Evolutionary conservation across 2,888 invertebrate genomes (phyloP), one percentile per base, ranked within the genome.

Genomic region (Thymelicus lineola): DNA sequence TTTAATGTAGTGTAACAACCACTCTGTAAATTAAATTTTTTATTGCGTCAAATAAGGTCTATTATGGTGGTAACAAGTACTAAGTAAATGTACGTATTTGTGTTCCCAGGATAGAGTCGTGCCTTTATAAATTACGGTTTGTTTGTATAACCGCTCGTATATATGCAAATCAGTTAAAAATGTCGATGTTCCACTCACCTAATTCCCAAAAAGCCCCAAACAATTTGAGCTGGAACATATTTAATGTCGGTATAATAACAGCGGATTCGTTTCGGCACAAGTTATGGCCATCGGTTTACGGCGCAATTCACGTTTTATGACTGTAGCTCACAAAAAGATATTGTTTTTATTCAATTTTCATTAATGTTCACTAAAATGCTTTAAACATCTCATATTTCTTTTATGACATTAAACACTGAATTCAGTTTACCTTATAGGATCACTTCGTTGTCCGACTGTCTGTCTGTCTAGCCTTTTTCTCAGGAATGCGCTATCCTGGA

Each of bases 281-380:
- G 61, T 64, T 50, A 53, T 46, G 28, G 17, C 58, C 59, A 42
- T 66, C 61, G 62, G 12, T 72, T 68, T 66, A 71, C 46, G 63
- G 48, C 61, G 57, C 65, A 60, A 61, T 67, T 65, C 63, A 70
- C 62, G 48, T 57, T 72, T 70, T 66, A 71, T 48, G 71, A 53
- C n/a, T 45, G 61, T 61, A 46, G 48, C 60, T 60, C 50, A 55
- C 17, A 68, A 38, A 46, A 68, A 68, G 55, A 45, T 61, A 68
- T 62, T 61, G 55, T 61, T 66, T 45, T 59, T 60, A 67, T 67
- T 67, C 38, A 60, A 60, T 60, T 67, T 53, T 38, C 63, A 50
- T 62, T 42, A 15, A 35, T 63, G 15, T 36, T 50, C 38, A 35
- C 50, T 50, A 38, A 7, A 17, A 38, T 48, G n/a, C n/a, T 9